These are phyloP conservation scores for Oeneis ivallda DNA, from an alignment of 2,888 invertebrate genomes.

Conservation along the genomic window DNA sequence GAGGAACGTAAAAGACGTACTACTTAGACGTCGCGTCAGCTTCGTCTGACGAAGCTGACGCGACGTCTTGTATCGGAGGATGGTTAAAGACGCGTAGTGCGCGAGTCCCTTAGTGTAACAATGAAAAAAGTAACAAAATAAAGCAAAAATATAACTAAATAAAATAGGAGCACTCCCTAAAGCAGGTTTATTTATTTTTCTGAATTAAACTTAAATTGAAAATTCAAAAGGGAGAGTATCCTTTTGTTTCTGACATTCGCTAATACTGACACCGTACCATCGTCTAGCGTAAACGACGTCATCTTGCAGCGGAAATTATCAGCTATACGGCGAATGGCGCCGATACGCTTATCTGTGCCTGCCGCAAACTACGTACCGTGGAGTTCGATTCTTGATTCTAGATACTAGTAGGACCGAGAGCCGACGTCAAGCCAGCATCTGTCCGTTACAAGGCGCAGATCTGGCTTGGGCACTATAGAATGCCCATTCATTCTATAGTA, in stretches of 20 bases:
- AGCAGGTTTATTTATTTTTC: too few relatives aligned
- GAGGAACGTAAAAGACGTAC: too few relatives aligned
- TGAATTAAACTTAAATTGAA: too few relatives aligned
- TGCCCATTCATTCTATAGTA: too few relatives aligned
- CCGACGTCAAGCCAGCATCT: background rate
- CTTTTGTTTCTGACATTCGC: background rate
- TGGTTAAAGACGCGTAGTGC: too few relatives aligned
- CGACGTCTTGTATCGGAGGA: too few relatives aligned
- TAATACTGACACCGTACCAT: constrained; percentile 6
- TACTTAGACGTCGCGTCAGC: too few relatives aligned
- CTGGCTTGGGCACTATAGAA: background rate
- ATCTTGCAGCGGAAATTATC: constrained; percentile 47
- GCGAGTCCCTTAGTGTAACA: too few relatives aligned
- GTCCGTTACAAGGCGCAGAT: background rate
- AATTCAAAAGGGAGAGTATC: background rate
- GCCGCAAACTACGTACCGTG: constrained; percentile 33
- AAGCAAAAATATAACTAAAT: too few relatives aligned
- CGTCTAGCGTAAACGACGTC: constrained; percentile 41
- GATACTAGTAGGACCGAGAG: constrained; percentile 20
- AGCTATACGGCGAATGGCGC: constrained; percentile 43
- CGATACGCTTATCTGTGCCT: constrained; percentile 43
- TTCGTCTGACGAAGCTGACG: too few relatives aligned
- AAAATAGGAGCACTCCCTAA: too few relatives aligned
- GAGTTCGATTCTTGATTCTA: constrained; percentile 37
- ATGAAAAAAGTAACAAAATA: too few relatives aligned